Base-by-base conservation (phyloP, 2,113 vertebrate species). In the Nycticebus coucang region DNA sequence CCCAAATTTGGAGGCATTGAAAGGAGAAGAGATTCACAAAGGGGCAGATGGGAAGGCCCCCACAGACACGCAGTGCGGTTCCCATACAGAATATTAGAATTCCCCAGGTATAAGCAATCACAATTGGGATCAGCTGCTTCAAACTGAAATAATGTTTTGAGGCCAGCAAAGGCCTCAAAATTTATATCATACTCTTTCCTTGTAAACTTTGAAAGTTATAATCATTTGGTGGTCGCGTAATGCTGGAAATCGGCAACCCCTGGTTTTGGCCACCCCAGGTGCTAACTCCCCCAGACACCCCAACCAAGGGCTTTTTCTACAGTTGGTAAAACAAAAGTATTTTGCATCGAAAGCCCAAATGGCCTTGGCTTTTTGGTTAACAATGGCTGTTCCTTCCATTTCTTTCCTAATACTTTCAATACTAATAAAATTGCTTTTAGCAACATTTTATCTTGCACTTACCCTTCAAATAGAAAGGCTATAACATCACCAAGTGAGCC, bases 11-110 rank as follows among this genome's bases (percentile, higher is more conserved):
- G 89, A 95, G 93, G 71, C 75, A 84, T 89, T 96, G 95, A 97
- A 97, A 97, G 91, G 79, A 95, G 91, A 53, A 96, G 94, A 92
- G 75, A 89, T 80, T 96, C 95, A 97, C 77, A 96, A 96, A 95
- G 89, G 83, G 92, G 95, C 97, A 96, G 97, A 97, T 96, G 94
- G 97, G 79, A 93, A 74, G 86, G 41, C 35, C 33, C 75, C 35
- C 62, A 37, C 41, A n/a, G 41, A 60, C 89, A 85, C 35, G 79
- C 87, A 93, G 87, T 55, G 26, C 11, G 8, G 53, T 93, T 97
- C 92, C 83, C 83, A 95, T n/a, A 59, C 30, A 87, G 62, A 91
- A 24, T 57, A 85, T 89, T 85, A 87, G 83, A 91, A 94, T 92
- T 89, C 83, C 87, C 66, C 96, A 96, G 92, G 95, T 96, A 97